phyloP scores from a whole-genome alignment of 1,140 invertebrate species.

The Drosophila gunungcola region DNA sequence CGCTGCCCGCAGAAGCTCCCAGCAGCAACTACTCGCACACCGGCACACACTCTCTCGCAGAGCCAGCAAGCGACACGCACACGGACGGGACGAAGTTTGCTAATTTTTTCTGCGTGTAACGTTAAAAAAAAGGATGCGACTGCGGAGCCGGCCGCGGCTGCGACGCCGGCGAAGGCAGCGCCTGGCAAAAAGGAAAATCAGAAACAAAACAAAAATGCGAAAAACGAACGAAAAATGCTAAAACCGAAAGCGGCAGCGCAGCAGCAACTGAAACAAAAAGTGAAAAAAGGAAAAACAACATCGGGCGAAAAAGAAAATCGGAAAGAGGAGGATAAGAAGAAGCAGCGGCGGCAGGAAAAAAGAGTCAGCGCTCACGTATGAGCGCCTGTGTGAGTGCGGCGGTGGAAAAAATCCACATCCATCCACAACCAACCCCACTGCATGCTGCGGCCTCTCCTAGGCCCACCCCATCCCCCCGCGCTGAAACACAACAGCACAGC shows the following conservation, averaged over 20 bases:
- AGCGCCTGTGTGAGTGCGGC: conserved; percentile 43
- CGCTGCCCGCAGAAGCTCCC: not conserved
- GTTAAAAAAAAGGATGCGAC: conserved; percentile 75
- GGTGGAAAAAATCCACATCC: conserved; percentile 58
- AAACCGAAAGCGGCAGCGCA: conserved; percentile 67
- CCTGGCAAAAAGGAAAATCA: conserved; percentile 53
- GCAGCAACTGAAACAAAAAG: conserved; percentile 43
- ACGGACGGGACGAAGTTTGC: conserved; percentile 17
- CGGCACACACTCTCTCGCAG: conserved; percentile 11
- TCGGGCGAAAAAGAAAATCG: conserved; percentile 21
- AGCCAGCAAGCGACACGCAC: not conserved
- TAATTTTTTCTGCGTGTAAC: conserved; percentile 64
- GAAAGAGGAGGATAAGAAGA: conserved; percentile 14
- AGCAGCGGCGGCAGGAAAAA: conserved; percentile 36
- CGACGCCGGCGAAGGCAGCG: conserved; percentile 8
- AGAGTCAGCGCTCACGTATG: conserved; percentile 42
- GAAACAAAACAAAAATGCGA: conserved; percentile 77
- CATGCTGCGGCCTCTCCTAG: conserved; percentile 47
- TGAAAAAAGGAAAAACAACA: conserved; percentile 14
- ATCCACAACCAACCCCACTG: conserved; percentile 71
- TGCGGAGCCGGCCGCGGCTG: conserved; percentile 25
- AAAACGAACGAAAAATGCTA: conserved; percentile 73
- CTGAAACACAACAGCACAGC: conserved; percentile 29
- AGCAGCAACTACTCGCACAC: conserved; percentile 35
- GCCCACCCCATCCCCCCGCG: conserved; percentile 9